Percentiles rank a stretch among this genome's conserved stretches.
Evolutionary conservation across 2,888 invertebrate species (phyloP).

Genomic region (Sussaba pulchella): DNA sequence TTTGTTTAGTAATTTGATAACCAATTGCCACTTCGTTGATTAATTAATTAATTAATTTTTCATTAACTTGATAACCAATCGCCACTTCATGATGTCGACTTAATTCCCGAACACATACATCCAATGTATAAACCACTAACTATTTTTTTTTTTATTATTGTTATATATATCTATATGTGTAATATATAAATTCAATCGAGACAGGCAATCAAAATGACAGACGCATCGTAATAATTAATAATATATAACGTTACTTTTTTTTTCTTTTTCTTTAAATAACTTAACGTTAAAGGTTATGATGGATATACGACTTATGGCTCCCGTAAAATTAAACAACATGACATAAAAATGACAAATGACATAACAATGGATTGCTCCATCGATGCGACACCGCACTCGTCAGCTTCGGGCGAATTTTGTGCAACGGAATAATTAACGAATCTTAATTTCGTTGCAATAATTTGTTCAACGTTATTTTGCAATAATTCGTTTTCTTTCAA

Average conservation of each 20-base stretch:
- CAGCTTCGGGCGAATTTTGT: conserved; percentile 47
- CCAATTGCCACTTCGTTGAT: too few relatives aligned
- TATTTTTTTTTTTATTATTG: conserved; percentile 76
- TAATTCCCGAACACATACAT: conserved; percentile 5
- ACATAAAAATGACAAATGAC: conserved; percentile 81
- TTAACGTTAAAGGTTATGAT: conserved; percentile 76
- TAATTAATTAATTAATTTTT: too few relatives aligned
- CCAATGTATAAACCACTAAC: conserved; percentile 74
- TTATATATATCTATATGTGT: conserved; percentile 43
- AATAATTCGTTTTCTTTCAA: background rate
- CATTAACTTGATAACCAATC: too few relatives aligned
- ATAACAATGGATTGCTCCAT: conserved; percentile 80
- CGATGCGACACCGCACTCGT: conserved; percentile 71
- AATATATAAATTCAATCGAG: conserved; percentile 70
- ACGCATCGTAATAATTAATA: conserved; percentile 69
- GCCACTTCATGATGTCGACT: background rate
- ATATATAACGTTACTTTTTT: conserved; percentile 66
- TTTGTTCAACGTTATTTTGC: background rate
- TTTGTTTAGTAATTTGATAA: too few relatives aligned
- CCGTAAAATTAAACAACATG: conserved; percentile 81
- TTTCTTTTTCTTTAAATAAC: conserved; percentile 63
- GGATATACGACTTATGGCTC: conserved; percentile 77
- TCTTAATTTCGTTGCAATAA: conserved; percentile 9
- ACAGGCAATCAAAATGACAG: conserved; percentile 73
- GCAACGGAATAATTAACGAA: background rate